Base-by-base conservation (phyloP, 2,888 invertebrate genomes). In the Monoplex corrugatus region DNA sequence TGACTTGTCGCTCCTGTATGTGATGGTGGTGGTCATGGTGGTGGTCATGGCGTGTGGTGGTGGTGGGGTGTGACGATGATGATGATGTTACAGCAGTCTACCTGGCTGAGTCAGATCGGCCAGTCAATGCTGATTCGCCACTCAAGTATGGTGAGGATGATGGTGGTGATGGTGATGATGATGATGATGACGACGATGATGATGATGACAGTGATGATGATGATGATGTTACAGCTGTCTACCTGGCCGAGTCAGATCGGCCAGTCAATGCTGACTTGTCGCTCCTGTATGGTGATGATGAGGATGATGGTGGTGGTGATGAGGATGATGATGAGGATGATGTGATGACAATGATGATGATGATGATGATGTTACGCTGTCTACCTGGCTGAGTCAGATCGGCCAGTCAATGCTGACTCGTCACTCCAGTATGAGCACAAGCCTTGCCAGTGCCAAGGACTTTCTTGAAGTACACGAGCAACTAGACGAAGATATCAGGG, bases 91-190 rank as follows among this genome's bases (percentile, higher is more conserved):
- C 92, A 95, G 95, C 90, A 98, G 63, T 97, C 97, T 91, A 97
- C 97, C n/a, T 98, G 98, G 98, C 95, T 98, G 87, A 97, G 97
- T 44, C 97, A 97, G 88, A 97, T 97, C 45, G 97, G 97, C 0
- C 97, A 98, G 94, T 97, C 97, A 86, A 98, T 98, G 94, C 96
- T 98, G 83, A 97, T 97, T 93, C 97, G 97, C 78, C 97, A 98
- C 94, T 97, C 97, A 91, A 97, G 98, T 93, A 97, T 98, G 97
- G 98, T n/a, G n/a, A n/a, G n/a, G n/a, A n/a, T n/a, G n/a, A n/a
- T n/a, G n/a, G n/a, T n/a, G n/a, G n/a, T n/a, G n/a, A n/a, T n/a
- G n/a, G n/a, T n/a, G n/a, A n/a, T n/a, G n/a, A n/a, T n/a, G n/a
- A n/a, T n/a, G n/a, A n/a, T n/a, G n/a, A n/a, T n/a, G n/a, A n/a